Percentiles rank a stretch among this genome's conserved stretches.
These are phyloP conservation scores for Cranoglanis bouderius DNA, from an alignment of 2,113 vertebrate genomes.

Conservation along the genomic window DNA sequence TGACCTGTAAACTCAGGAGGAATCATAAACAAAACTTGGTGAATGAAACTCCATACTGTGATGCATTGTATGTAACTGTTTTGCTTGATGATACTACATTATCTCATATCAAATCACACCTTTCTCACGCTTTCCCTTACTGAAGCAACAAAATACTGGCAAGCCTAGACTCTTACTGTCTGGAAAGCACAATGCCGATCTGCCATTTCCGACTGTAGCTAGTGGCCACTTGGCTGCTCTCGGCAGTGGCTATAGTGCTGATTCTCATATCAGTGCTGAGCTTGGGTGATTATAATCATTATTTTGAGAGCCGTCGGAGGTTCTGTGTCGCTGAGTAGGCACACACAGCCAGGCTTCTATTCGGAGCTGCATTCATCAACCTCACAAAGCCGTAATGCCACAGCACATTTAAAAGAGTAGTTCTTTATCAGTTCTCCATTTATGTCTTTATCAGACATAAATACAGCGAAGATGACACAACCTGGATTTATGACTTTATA, in stretches of 20 bases:
- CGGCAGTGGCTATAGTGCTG: constrained; percentile 41
- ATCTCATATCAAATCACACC: not conserved
- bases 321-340: constrained; percentile 26
- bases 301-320: constrained; percentile 47
- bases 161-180: not conserved
- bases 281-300: constrained; percentile 43
- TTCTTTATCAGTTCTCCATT: not conserved
- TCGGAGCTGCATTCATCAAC: not conserved
- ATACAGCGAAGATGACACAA: not conserved
- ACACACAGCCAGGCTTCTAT: not conserved
- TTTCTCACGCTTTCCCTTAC: not conserved
- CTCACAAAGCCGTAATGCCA: not conserved
- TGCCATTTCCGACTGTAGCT: constrained; percentile 16
- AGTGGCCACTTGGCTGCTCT: constrained; percentile 35
- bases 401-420: not conserved
- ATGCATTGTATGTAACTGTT: not conserved
- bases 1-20: not conserved
- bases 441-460: constrained; percentile 8
- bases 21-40: not conserved
- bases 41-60: not conserved
- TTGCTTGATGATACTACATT: not conserved
- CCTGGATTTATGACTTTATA: constrained; percentile 16
- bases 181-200: constrained; percentile 19
- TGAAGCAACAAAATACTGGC: not conserved
- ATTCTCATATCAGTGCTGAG: constrained; percentile 35